Base-by-base conservation (phyloP, 2,888 invertebrate species). In the Sinotaia quadrata region DNA sequence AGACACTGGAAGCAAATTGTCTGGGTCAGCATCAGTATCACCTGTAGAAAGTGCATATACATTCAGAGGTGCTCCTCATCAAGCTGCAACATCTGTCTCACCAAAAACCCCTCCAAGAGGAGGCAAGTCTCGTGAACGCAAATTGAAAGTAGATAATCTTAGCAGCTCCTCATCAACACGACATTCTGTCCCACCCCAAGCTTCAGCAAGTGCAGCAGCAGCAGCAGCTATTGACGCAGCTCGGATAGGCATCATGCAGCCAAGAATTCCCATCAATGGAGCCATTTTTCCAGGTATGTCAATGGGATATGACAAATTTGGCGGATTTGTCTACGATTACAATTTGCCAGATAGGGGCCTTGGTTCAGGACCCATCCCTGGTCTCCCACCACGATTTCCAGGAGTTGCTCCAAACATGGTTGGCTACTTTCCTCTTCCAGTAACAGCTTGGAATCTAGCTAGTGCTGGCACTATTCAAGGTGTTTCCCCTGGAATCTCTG, bases 331-430 rank as follows among this genome's bases (percentile, higher is more conserved):
- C 21, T 84, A 84, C 65, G 82, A 84, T 69, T 84, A 83, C 71
- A 81, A 75, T 62, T 74, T 83, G 24, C 84, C 84, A 27, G 84
- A 84, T 58, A 71, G 84, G 41, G 84, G 84, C 12, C 72, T 84
- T 24, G 77, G 81, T 7, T 34, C 56, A 2, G 71, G 74, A 27
- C 59, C 76, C n/a, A 67, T 59, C 75, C 75, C 65, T n/a, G 41
- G 49, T 4, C 37, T 54, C 15, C 75, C 77, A 10, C 76, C 80
- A 2, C 67, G 76, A 27, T 74, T 78, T 49, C 74, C 74, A 2
- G 68, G 69, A 8, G 41, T 68, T 18, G 41, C 71, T 5, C 71
- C 74, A 7, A 71, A 72, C 31, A 72, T 72, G 67, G 72, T 75
- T 59, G 73, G 77, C 44, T 75, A 74, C 51, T 74, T 71, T 36